A percentile compares a stretch with the other conserved stretches of the same genome.
Evolutionary conservation across 2,113 vertebrate genomes (phyloP).

Genomic region (Aramus guarauna): DNA sequence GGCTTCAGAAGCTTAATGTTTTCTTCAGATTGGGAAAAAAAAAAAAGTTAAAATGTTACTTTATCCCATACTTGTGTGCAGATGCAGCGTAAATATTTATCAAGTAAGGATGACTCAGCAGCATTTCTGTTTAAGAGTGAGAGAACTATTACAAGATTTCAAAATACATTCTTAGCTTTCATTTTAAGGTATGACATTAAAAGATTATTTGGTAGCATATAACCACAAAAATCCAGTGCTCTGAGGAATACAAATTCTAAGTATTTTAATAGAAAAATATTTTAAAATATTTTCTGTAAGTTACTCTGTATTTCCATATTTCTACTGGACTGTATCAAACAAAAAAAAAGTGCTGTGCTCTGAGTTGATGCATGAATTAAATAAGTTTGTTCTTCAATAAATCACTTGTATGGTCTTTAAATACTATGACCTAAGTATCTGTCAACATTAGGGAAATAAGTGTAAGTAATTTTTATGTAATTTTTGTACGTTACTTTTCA

Average conservation of each 20-base stretch:
- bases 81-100: not conserved
- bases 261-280: not conserved
- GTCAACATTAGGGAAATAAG: not conserved
- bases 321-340: not conserved
- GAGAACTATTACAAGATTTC: not conserved
- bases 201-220: not conserved
- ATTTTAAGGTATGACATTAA: not conserved
- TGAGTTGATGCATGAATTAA: not conserved
- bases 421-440: not conserved
- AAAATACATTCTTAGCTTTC: not conserved
- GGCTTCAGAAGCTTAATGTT: not conserved
- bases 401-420: not conserved
- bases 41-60: not conserved
- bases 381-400: not conserved
- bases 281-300: not conserved
- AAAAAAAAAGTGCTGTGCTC: not conserved
- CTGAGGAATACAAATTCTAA: not conserved
- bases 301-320: not conserved
- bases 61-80: not conserved
- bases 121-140: not conserved
- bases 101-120: slow-evolving; percentile 54
- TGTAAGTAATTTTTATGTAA: not conserved
- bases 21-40: not conserved
- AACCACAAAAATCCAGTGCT: not conserved
- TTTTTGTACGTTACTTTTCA: not conserved